These are phyloP conservation scores for Merodon equestris DNA, from an alignment of 2,888 invertebrate species.

Conservation along the genomic window DNA sequence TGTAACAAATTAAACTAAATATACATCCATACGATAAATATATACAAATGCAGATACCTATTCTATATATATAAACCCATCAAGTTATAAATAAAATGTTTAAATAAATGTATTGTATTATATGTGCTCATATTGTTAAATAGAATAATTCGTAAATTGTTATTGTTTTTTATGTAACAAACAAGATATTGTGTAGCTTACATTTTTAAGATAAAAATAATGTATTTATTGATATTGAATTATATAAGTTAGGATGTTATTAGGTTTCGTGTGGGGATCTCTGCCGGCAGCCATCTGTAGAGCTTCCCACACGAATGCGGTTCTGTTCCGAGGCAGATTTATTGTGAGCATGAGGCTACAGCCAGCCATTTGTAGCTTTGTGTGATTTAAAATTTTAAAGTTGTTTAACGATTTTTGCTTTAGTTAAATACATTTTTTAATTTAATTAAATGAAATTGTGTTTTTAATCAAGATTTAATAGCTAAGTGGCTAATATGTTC, in stretches of 20 bases:
- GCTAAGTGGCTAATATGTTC: no score
- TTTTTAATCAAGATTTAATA: no score
- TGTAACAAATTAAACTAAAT: no score
- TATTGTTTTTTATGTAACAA: no score
- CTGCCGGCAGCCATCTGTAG: slow-evolving; percentile 60
- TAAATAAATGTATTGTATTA: no score
- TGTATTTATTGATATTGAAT: not conserved
- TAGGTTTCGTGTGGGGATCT: slow-evolving; percentile 10
- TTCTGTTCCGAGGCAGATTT: slow-evolving; percentile 1
- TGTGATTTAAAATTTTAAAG: not conserved
- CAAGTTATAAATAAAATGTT: no score
- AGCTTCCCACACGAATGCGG: slow-evolving; percentile 15
- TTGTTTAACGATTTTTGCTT: not conserved
- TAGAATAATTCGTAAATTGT: not conserved
- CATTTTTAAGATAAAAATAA: not conserved
- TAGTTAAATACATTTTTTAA: slow-evolving; percentile 34
- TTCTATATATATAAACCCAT: slow-evolving; percentile 15
- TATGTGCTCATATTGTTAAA: slow-evolving; percentile 24
- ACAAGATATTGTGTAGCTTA: no score
- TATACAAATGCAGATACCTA: slow-evolving; percentile 5
- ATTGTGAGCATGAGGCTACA: slow-evolving; percentile 39
- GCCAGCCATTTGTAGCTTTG: slow-evolving; percentile 57
- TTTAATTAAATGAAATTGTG: not conserved
- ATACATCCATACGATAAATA: no score
- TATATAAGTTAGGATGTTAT: not conserved